A percentile compares a stretch with the other conserved stretches of the same genome.
These are phyloP conservation scores for Chiloscyllium plagiosum DNA, from an alignment of 2,113 vertebrate genomes.

Conservation along the genomic window DNA sequence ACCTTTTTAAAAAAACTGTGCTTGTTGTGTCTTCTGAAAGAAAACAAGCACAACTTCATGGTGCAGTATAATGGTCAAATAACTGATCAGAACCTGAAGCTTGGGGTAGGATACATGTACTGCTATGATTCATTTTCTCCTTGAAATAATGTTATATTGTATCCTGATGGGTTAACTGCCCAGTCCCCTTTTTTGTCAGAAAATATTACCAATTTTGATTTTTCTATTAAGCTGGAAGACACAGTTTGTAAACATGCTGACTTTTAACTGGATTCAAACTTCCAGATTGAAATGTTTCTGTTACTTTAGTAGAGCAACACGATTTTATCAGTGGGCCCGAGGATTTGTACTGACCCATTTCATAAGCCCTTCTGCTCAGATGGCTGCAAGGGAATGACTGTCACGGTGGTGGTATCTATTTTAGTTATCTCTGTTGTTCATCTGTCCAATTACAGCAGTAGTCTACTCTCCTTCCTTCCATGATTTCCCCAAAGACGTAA, in stretches of 20 bases:
- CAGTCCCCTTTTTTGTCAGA: neutral
- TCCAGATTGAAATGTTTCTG: neutral
- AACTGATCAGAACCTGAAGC: neutral
- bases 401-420: neutral
- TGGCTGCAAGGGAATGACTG: neutral
- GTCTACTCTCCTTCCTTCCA: slow-evolving; percentile 5
- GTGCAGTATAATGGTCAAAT: neutral
- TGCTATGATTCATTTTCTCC: neutral
- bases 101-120: neutral
- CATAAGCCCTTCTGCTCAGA: neutral
- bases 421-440: slow-evolving; percentile 3
- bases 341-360: slow-evolving; percentile 2
- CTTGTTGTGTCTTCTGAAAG: neutral
- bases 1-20: neutral
- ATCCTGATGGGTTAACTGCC: neutral
- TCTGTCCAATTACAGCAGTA: slow-evolving; percentile 23
- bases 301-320: neutral
- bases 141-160: neutral
- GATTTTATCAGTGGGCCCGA: neutral
- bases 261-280: neutral
- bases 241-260: neutral
- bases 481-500: slow-evolving; percentile 26
- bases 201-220: neutral
- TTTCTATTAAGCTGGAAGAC: neutral
- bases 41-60: neutral